Percentiles rank a stretch among this genome's conserved stretches.
Conservation (phyloP, 2,888 invertebrate genomes). For the Beris chalybata region DNA sequence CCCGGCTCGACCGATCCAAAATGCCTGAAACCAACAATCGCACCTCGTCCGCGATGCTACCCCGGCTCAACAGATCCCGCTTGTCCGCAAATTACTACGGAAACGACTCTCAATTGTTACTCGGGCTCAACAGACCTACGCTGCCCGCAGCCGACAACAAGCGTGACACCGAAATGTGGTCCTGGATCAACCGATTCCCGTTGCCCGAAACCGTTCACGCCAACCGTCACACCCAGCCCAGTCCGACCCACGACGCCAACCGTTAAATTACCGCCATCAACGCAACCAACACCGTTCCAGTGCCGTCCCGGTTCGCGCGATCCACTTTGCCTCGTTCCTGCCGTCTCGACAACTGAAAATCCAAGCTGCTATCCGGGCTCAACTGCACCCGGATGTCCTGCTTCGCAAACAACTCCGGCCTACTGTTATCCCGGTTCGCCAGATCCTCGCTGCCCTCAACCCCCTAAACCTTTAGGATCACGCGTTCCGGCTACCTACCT, state of each 20-base stretch:
- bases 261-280: conserved; percentile 46
- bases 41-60: conserved; percentile 43
- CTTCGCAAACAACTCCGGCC: conserved; percentile 41
- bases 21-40: conserved; percentile 46
- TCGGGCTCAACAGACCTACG: conserved; percentile 48
- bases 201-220: conserved; percentile 47
- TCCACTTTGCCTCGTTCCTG: conserved; percentile 43
- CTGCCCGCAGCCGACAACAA: conserved; percentile 37
- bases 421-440: conserved; percentile 48
- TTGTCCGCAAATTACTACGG: conserved; percentile 44
- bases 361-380: conserved; percentile 42
- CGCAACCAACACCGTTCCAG: conserved; percentile 41
- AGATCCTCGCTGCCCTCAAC: conserved; percentile 56
- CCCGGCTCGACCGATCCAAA: conserved; percentile 49
- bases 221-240: conserved; percentile 42
- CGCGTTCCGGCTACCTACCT: conserved; percentile 44
- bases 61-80: conserved; percentile 50
- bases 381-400: conserved; percentile 42
- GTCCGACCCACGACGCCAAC: conserved; percentile 51
- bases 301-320: conserved; percentile 45
- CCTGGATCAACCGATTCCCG: conserved; percentile 48
- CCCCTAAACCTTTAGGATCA: conserved; percentile 49
- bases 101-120: conserved; percentile 43
- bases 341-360: conserved; percentile 31
- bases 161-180: conserved; percentile 42